Evolutionary conservation across 1,140 invertebrate genomes (phyloP).

Genomic region (Listronotus oregonensis): DNA sequence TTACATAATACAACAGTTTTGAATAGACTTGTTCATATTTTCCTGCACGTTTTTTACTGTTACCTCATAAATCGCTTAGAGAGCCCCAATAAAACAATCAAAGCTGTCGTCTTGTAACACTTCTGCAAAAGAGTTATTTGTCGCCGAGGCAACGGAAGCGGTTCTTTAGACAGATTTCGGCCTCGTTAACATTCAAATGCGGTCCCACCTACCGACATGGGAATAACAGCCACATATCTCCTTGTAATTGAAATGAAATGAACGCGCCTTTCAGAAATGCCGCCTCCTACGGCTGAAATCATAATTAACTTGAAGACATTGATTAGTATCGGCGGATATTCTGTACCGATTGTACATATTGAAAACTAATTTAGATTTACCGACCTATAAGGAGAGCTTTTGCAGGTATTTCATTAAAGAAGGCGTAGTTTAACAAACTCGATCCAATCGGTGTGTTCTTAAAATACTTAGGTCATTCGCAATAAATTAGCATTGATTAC

Average conservation of each 20-base stretch:
- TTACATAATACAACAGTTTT: not conserved
- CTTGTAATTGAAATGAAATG: slow-evolving; percentile 50
- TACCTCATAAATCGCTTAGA: slow-evolving; percentile 28
- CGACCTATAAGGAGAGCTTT: no score
- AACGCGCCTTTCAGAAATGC: slow-evolving; percentile 39
- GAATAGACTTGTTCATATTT: slow-evolving; percentile 18
- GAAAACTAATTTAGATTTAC: no score
- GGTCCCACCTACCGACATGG: slow-evolving; percentile 52
- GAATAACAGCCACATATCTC: slow-evolving; percentile 51
- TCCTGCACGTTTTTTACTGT: slow-evolving; percentile 23
- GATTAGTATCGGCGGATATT: slow-evolving; percentile 27
- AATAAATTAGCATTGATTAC: no score
- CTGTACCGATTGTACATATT: slow-evolving; percentile 3
- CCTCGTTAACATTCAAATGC: slow-evolving; percentile 52
- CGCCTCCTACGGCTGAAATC: slow-evolving; percentile 43
- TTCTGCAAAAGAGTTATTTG: slow-evolving; percentile 37
- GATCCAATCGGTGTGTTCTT: no score
- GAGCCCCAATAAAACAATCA: slow-evolving; percentile 34
- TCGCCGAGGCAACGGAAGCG: slow-evolving; percentile 25
- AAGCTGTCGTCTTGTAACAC: slow-evolving; percentile 23
- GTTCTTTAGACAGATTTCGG: slow-evolving; percentile 51
- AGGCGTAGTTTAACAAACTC: no score
- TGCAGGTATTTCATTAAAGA: no score
- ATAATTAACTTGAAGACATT: slow-evolving; percentile 40
- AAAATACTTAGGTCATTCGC: no score